Evolutionary conservation across 2,797 vertebrate genomes (phyloP), one percentile per base, ranked within the genome.

Genomic region (Pseudomugil tenellus): DNA sequence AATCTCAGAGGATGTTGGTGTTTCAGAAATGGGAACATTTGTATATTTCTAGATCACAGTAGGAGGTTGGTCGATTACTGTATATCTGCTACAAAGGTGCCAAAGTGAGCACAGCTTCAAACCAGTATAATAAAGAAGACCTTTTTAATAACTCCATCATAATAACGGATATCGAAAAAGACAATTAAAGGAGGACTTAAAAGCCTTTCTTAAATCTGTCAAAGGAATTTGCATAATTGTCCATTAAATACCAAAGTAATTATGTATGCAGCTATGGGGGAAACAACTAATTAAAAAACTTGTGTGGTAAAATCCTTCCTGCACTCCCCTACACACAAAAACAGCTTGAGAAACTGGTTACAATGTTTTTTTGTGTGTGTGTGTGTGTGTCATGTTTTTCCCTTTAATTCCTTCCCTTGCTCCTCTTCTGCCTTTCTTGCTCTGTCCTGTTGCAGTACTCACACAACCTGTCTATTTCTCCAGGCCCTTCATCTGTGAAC

Each of bases 241-340:
- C 73, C 73, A 88, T 87, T 89, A 87, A 89, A 88, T 80, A 87
- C 80, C 69, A 84, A 84, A 89, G 65, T 90, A 85, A 92, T 92
- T 91, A 91, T 48, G 73, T 80, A 87, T 79, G 78, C 72, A 70
- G 84, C 80, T 80, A 64, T 72, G 64, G 74, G 84, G 85, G 80
- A 87, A 87, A 91, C 84, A 90, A 83, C 83, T 89, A 85, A 91
- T 91, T 92, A 91, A 89, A 90, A 87, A 81, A 54, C 82, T 41
- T 67, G 63, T 67, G 68, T 53, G 49, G 81, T 59, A 43, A 84
- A 85, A 86, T 86, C 76, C 79, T 86, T 70, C 52, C 69, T 63
- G 21, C 58, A 74, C 51, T 74, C 67, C 69, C 69, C 21, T 12
- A 58, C 67, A 84, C 76, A 74, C 72, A 82, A 80, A 77, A 77